Conservation (phyloP, 2,113 vertebrate species). For the Phaethornis superciliosus region DNA sequence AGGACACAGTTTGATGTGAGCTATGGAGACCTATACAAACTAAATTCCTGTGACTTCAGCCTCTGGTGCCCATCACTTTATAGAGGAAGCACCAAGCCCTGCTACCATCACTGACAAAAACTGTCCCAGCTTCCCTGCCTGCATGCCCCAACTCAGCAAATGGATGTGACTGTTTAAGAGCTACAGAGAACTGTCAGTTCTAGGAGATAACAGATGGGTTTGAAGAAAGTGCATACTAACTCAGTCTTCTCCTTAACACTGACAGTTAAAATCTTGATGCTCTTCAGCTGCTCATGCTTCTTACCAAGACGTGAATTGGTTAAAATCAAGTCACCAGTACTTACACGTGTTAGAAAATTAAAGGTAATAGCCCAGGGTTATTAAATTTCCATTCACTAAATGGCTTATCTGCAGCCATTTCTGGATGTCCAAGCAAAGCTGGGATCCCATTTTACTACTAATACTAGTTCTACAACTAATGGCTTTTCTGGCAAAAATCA, state of each 20-base stretch:
- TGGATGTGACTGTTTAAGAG: background rate
- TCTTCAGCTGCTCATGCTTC: background rate
- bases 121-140: background rate
- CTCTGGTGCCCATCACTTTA: background rate
- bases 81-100: background rate
- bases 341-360: background rate
- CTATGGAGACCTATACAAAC: background rate
- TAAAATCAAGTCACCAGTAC: background rate
- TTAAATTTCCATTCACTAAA: background rate
- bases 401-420: background rate
- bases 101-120: background rate
- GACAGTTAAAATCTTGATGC: background rate
- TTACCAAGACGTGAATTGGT: background rate
- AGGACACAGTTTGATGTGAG: background rate
- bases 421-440: background rate
- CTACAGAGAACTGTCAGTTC: background rate
- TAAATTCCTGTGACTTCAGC: background rate
- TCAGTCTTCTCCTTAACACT: background rate
- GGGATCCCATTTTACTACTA: background rate
- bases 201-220: background rate
- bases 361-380: background rate
- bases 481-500: background rate
- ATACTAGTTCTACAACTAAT: background rate
- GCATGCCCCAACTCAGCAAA: background rate
- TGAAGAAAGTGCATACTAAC: background rate